phyloP scores from a whole-genome alignment of 2,797 vertebrate species.

The Morelia viridis region DNA sequence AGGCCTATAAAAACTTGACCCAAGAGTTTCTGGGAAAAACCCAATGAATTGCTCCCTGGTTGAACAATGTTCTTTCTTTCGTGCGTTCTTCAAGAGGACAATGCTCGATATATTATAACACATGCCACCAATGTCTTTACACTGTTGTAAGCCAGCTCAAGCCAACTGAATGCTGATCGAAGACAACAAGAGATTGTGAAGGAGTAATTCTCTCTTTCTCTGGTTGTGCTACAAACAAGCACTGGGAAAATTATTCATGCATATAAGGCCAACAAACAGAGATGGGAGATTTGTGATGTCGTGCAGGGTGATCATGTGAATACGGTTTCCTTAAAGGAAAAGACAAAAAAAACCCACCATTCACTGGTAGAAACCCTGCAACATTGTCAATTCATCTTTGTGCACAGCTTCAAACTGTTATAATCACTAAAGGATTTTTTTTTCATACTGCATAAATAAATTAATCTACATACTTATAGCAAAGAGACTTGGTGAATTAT shows the following conservation, averaged over 20 bases:
- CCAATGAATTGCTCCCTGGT: conserved; percentile 90
- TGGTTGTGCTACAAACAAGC: conserved; percentile 66
- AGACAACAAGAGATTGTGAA: conserved; percentile 71
- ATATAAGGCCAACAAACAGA: conserved; percentile 72
- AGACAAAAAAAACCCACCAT: conserved; percentile 23
- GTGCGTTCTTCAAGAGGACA: conserved; percentile 85
- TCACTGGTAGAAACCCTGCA: conserved; percentile 62
- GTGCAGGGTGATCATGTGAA: conserved; percentile 73
- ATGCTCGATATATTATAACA: conserved; percentile 90
- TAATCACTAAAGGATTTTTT: not conserved
- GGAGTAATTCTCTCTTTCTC: conserved; percentile 71
- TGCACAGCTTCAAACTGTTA: conserved; percentile 37
- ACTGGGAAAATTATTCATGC: conserved; percentile 81
- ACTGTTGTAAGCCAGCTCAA: conserved; percentile 82
- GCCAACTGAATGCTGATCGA: conserved; percentile 79
- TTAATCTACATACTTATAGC: not conserved
- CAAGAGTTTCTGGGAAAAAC: conserved; percentile 99
- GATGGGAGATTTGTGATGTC: conserved; percentile 71
- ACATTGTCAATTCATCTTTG: conserved; percentile 60
- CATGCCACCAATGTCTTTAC: conserved; percentile 86
- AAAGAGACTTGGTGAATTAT: conserved; percentile 18
- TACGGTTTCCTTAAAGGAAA: conserved; percentile 30
- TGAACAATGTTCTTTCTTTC: conserved; percentile 88
- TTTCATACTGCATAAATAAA: not conserved
- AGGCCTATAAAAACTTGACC: conserved; percentile 97